Percentiles rank a stretch among this genome's conserved stretches.
phyloP scores from a whole-genome alignment of 2,113 vertebrate genomes.

The Dinomys branickii region DNA sequence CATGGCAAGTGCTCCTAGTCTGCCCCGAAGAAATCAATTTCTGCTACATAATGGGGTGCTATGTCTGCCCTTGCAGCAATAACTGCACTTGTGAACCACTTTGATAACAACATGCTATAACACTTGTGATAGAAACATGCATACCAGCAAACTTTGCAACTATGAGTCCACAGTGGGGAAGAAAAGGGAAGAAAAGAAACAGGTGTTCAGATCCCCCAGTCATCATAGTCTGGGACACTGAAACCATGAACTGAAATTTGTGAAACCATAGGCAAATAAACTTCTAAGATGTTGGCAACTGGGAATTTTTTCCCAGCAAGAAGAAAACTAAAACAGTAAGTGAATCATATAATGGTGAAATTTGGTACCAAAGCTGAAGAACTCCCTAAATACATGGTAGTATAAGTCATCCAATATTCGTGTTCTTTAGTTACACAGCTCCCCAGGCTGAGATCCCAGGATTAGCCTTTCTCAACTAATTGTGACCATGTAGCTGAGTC shows the following conservation, averaged over 20 bases:
- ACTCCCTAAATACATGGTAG: not conserved
- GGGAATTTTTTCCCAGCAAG: not conserved
- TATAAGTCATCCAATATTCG: not conserved
- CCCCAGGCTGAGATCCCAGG: not conserved
- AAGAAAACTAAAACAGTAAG: not conserved
- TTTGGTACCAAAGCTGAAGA: not conserved
- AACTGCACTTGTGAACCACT: no score
- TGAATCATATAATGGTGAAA: not conserved
- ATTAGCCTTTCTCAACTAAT: not conserved
- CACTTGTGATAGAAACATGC: no score
- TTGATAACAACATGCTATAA: no score
- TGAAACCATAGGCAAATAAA: not conserved
- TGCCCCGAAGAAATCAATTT: no score
- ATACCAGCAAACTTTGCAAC: no score
- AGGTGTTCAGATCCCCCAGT: not conserved
- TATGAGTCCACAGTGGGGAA: no score
- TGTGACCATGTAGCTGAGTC: not conserved
- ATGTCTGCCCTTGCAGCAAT: no score
- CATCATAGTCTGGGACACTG: not conserved
- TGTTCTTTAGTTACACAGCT: not conserved
- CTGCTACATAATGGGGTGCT: no score
- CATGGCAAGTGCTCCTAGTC: no score
- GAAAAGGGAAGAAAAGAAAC: not conserved
- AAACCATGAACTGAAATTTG: not conserved
- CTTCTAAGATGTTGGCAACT: not conserved